Conservation (phyloP, 1,140 invertebrate genomes). For the Heliconius congener region DNA sequence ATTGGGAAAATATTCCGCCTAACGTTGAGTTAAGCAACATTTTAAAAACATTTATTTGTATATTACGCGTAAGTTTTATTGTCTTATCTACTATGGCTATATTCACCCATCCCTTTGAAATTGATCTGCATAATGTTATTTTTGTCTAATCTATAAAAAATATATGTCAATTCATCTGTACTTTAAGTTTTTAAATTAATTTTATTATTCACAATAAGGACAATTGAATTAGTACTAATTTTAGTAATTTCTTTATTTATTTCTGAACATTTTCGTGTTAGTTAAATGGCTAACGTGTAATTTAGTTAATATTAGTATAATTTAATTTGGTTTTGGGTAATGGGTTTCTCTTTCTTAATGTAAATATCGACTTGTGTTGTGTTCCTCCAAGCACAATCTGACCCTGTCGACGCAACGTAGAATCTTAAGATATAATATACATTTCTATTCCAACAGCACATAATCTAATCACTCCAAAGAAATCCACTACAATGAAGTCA, state of each 20-base stretch:
- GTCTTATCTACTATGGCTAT: not conserved
- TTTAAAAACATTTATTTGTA: conserved; percentile 35
- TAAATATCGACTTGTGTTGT: conserved; percentile 41
- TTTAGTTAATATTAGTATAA: conserved; percentile 21
- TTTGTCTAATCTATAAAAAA: conserved; percentile 2
- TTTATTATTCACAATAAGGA: not conserved
- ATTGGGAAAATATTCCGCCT: conserved; percentile 58
- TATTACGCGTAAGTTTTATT: conserved; percentile 30
- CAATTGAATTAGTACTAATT: conserved; percentile 9
- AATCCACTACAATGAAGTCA: conserved; percentile 70
- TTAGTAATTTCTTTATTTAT: conserved; percentile 13
- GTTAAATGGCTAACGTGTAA: not conserved
- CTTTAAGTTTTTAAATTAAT: not conserved
- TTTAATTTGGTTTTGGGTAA: conserved; percentile 39
- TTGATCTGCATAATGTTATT: conserved; percentile 5
- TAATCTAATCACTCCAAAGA: conserved; percentile 65
- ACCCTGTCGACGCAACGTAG: conserved; percentile 4
- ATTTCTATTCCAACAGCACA: conserved; percentile 8
- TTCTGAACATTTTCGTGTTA: conserved; percentile 3
- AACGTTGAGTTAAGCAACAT: conserved; percentile 60
- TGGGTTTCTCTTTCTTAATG: conserved; percentile 46
- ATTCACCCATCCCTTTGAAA: not conserved
- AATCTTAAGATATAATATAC: conserved; percentile 26
- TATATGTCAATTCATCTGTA: not conserved
- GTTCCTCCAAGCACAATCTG: not conserved